phyloP scores from a whole-genome alignment of 2,113 vertebrate species.

The Ceratotherium simum region DNA sequence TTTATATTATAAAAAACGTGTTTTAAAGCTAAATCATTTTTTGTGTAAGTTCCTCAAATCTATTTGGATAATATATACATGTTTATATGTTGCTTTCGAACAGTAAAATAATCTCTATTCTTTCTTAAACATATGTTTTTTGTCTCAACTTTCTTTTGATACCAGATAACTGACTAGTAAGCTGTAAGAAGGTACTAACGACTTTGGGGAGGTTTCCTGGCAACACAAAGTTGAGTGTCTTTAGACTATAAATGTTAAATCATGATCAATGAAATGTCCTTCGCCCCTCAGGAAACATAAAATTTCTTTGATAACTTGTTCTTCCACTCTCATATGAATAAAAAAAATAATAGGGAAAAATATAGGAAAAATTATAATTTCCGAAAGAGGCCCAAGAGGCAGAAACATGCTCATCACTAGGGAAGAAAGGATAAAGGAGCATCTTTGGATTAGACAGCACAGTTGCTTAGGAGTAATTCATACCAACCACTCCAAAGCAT shows the following conservation, averaged over 20 bases:
- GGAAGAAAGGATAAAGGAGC: slow-evolving; percentile 77
- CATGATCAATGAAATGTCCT: background rate
- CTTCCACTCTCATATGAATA: slow-evolving; percentile 33
- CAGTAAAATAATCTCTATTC: background rate
- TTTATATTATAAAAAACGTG: background rate
- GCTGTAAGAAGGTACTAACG: background rate
- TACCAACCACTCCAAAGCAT: slow-evolving; percentile 78
- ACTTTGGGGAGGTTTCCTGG: background rate
- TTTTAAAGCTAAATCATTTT: background rate
- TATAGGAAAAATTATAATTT: slow-evolving; percentile 80
- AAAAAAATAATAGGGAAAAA: slow-evolving; percentile 75
- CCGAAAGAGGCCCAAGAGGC: slow-evolving; percentile 32
- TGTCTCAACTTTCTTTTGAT: background rate
- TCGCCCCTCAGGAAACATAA: background rate
- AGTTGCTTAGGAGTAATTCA: slow-evolving; percentile 82
- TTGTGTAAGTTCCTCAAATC: background rate
- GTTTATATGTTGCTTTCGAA: background rate
- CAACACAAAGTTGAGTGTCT: background rate
- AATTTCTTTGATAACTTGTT: slow-evolving; percentile 52
- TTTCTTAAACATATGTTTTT: background rate
- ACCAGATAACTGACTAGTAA: background rate
- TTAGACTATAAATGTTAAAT: background rate
- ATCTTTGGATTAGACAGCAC: slow-evolving; percentile 74
- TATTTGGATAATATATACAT: background rate
- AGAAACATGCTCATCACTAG: slow-evolving; percentile 71